Conservation (phyloP, 2,797 vertebrate genomes). For the Danio choprae region DNA sequence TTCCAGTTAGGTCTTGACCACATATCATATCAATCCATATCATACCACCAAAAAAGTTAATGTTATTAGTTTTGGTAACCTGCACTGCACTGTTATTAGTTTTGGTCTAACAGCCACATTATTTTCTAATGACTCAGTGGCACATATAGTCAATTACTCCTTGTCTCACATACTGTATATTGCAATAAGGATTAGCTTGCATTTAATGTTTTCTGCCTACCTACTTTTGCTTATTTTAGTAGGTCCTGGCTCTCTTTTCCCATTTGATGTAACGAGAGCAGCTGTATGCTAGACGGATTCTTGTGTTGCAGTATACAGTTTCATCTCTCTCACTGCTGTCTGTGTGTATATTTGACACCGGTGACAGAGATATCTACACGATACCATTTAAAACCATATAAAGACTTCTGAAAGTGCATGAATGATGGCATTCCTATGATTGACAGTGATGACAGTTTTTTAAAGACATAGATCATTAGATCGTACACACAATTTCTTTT, state of each 20-base stretch:
- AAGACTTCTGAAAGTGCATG: not conserved
- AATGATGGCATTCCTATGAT: not conserved
- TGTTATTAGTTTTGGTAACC: too few species aligned
- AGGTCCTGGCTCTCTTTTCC: conserved; percentile 8
- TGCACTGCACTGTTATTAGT: too few species aligned
- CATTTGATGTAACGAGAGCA: conserved; percentile 15
- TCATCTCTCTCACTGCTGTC: conserved; percentile 26
- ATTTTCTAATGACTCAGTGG: too few species aligned
- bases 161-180: not conserved
- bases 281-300: conserved; percentile 38
- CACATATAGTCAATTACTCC: too few species aligned
- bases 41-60: too few species aligned
- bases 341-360: conserved; percentile 18
- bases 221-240: conserved; percentile 46
- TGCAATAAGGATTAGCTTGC: not conserved
- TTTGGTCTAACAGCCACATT: too few species aligned
- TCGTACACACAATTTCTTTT: too few species aligned
- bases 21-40: too few species aligned
- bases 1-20: too few species aligned
- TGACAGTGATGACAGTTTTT: conserved; percentile 3
- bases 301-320: conserved; percentile 42
- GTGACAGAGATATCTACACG: not conserved
- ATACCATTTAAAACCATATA: conserved; percentile 9
- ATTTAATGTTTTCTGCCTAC: conserved; percentile 17
- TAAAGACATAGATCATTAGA: not conserved